Base-by-base conservation (phyloP, 2,797 vertebrate genomes). In the Cuculus canorus region DNA sequence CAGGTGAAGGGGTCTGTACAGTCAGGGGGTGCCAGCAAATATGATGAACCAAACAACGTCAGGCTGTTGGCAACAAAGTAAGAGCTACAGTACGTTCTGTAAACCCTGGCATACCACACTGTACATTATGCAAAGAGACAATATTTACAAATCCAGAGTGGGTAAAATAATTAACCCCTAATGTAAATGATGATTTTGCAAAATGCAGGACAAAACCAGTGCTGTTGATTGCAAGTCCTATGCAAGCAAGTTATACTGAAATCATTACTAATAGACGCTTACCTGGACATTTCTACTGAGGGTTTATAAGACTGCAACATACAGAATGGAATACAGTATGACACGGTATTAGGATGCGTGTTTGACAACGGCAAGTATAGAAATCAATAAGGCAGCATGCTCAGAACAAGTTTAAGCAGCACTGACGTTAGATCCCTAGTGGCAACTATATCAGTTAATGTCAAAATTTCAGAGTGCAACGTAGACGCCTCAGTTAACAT, bases 81-180 rank as follows among this genome's bases (percentile, higher is more conserved):
- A 98, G 95, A 98, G 96, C 98, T 98, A 98, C 97, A 98, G 98
- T 98, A 99, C 98, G 98, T 98, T 97, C 98, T 99, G 99, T 99
- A 99, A 99, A 99, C 99, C 98, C 98, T 98, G 97, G 98, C 97
- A 99, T 98, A 98, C 97, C 98, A 98, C 97, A 97, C 98, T 99
- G 98, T 98, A 98, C 98, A 98, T 98, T 98, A 98, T 97, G 98
- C 98, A 97, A 98, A 98, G 98, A 98, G 98, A 98, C 97, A 96
- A 96, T 99, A 99, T 99, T 98, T 99, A 99, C 98, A 99, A 94
- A 98, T 98, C 97, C 97, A 93, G 65, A 96, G 93, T 70, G 95
- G 94, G 96, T 96, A 97, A 97, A 97, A 92, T 80, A 97, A 96
- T 96, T 96, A 91, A 96, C 91, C 79, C 91, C 66, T 90, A 96